Evolutionary conservation across 2,113 vertebrate genomes (phyloP).

Genomic region (Cyprinodon tularosa): DNA sequence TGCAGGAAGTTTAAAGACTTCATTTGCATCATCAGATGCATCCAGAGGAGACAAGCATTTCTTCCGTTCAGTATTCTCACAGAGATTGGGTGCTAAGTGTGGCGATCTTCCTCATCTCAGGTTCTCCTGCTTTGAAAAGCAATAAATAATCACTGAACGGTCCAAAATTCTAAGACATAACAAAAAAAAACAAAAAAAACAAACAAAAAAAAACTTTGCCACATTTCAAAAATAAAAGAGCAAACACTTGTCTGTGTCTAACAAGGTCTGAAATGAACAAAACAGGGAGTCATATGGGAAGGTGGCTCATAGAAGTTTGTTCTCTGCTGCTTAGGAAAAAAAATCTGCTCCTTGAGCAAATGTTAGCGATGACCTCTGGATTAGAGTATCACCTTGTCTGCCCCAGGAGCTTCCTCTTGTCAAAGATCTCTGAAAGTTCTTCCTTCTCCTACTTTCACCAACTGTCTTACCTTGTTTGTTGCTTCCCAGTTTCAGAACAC

Average conservation of each 20-base stretch:
- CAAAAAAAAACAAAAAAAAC: background rate
- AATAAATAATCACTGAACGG: background rate
- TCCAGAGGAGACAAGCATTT: background rate
- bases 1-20: background rate
- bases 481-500: slow-evolving; percentile 38
- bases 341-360: slow-evolving; percentile 13
- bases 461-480: slow-evolving; percentile 67
- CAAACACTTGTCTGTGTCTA: background rate
- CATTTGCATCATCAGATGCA: background rate
- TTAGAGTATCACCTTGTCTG: slow-evolving; percentile 34
- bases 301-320: background rate
- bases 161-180: background rate
- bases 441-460: slow-evolving; percentile 34
- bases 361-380: slow-evolving; percentile 23
- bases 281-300: background rate
- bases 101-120: background rate
- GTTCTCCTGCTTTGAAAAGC: background rate
- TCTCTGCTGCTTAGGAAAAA: background rate
- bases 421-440: slow-evolving; percentile 40
- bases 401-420: slow-evolving; percentile 36
- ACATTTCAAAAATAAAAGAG: background rate
- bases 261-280: background rate
- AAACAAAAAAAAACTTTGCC: too few relatives aligned
- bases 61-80: background rate
- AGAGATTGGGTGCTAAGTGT: background rate